phyloP scores from a whole-genome alignment of 2,113 vertebrate genomes.

The Thamnaconus septentrionalis region DNA sequence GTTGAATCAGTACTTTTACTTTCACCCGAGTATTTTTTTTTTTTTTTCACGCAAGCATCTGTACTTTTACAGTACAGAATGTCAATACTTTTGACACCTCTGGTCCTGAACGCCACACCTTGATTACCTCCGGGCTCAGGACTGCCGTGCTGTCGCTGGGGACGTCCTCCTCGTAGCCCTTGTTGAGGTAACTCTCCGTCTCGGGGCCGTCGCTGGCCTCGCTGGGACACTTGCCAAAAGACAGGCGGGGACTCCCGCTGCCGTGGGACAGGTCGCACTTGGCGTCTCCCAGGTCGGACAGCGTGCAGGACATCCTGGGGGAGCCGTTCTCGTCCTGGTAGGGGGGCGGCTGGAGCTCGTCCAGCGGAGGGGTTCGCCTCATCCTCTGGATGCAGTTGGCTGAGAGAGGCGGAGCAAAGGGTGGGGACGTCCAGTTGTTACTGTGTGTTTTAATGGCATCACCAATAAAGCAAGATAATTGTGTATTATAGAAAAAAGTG shows the following conservation, averaged over 20 bases:
- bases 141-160: constrained; percentile 96
- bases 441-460: too few species aligned
- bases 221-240: constrained; percentile 88
- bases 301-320: constrained; percentile 91
- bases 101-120: neutral
- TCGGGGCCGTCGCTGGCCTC: constrained; percentile 86
- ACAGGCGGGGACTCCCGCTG: constrained; percentile 90
- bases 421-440: too few species aligned
- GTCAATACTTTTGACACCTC: too few species aligned
- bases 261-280: constrained; percentile 90
- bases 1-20: too few species aligned
- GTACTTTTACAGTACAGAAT: too few species aligned
- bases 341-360: constrained; percentile 93
- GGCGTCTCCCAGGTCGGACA: constrained; percentile 89
- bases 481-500: too few species aligned
- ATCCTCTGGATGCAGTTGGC: constrained; percentile 97
- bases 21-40: too few species aligned
- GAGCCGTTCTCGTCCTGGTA: constrained; percentile 97
- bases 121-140: constrained; percentile 90
- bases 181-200: constrained; percentile 90
- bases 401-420: constrained; percentile 49
- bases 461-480: too few species aligned
- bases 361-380: constrained; percentile 92
- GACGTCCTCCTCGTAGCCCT: constrained; percentile 94
- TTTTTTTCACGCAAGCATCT: too few species aligned